phyloP scores from a whole-genome alignment of 2,888 invertebrate species.

The Tromatobia lineatoria region DNA sequence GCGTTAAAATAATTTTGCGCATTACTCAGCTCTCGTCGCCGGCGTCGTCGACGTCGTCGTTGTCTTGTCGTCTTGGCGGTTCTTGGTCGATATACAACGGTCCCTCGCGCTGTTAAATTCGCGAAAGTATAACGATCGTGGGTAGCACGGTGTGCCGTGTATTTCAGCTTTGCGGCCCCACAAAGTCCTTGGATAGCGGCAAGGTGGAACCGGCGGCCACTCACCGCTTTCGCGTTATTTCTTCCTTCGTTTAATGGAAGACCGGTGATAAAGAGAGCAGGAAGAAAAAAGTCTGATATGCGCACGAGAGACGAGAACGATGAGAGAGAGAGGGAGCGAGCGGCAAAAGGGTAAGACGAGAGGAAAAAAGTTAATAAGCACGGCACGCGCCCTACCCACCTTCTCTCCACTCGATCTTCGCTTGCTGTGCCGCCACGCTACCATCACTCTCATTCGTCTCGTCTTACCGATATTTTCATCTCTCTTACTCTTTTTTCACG shows the following conservation, averaged over 20 bases:
- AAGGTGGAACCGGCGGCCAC: slow-evolving; percentile 45
- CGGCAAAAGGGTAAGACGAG: slow-evolving; percentile 51
- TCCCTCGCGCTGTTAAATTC: slow-evolving; percentile 54
- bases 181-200: slow-evolving; percentile 36
- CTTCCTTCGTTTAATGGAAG: slow-evolving; percentile 67
- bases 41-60: neutral
- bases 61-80: neutral
- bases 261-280: slow-evolving; percentile 67
- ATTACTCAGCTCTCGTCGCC: slow-evolving; percentile 35
- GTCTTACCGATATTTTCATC: slow-evolving; percentile 52
- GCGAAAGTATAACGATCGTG: slow-evolving; percentile 66
- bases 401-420: slow-evolving; percentile 57
- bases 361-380: slow-evolving; percentile 79
- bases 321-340: slow-evolving; percentile 37
- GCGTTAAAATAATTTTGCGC: slow-evolving; percentile 50
- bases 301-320: slow-evolving; percentile 58
- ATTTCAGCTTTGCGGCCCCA: slow-evolving; percentile 18
- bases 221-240: slow-evolving; percentile 66
- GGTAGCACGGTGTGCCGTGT: slow-evolving; percentile 11
- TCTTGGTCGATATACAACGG: slow-evolving; percentile 10
- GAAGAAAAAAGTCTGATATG: slow-evolving; percentile 64
- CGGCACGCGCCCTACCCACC: slow-evolving; percentile 78
- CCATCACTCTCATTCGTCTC: slow-evolving; percentile 64
- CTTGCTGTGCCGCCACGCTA: slow-evolving; percentile 53
- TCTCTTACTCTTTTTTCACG: slow-evolving; percentile 43